These are phyloP conservation scores for Dromococcyx pavoninus DNA, from an alignment of 2,797 vertebrate genomes.

Conservation along the genomic window DNA sequence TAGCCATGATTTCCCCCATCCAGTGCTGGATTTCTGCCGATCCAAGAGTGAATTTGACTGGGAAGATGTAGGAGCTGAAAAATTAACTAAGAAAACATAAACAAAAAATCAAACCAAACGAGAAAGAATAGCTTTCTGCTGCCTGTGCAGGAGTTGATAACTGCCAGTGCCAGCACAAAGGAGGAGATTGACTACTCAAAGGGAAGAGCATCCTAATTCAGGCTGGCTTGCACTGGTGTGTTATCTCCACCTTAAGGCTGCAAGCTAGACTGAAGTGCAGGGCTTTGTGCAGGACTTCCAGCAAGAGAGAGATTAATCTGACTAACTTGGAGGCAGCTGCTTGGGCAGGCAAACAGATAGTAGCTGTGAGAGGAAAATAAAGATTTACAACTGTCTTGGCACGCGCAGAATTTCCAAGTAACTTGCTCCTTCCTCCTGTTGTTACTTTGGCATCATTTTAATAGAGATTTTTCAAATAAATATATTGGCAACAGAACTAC, in stretches of 20 bases:
- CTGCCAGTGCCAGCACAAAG: neutral
- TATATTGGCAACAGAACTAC: neutral
- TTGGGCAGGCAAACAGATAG: neutral
- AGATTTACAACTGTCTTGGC: neutral
- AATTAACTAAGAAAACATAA: neutral
- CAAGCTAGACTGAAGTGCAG: neutral
- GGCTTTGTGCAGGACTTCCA: neutral
- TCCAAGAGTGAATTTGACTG: too few species aligned
- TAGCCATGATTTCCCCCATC: neutral
- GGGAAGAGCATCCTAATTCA: neutral
- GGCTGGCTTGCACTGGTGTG: rapidly evolving
- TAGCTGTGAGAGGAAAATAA: neutral
- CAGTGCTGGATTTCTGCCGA: neutral
- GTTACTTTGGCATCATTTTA: neutral
- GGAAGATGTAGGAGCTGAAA: neutral
- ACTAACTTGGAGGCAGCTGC: neutral
- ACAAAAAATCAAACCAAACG: neutral
- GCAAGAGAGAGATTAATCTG: neutral
- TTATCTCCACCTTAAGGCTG: neutral
- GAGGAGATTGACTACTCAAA: rapidly evolving
- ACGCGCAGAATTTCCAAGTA: neutral
- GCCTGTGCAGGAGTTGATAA: neutral
- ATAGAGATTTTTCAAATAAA: neutral
- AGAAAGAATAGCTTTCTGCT: neutral
- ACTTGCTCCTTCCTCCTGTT: neutral